Percentiles rank a stretch among this genome's conserved stretches.
Evolutionary conservation across 2,888 invertebrate species (phyloP).

Genomic region (Dendrolimus houi): DNA sequence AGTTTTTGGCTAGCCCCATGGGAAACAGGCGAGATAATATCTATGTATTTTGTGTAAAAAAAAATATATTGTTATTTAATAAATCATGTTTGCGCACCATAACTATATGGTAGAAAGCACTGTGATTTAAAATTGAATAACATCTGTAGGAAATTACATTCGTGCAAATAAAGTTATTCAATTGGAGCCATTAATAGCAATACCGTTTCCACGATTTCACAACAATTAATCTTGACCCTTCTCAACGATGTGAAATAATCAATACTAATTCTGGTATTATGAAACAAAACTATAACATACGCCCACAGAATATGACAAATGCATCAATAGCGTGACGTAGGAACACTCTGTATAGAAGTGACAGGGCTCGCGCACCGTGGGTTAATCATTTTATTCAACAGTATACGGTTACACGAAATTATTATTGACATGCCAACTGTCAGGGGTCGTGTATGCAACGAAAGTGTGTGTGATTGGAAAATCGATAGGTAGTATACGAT

Average conservation of each 20-base stretch:
- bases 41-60: too few species aligned
- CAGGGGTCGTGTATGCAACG: conserved; percentile 45
- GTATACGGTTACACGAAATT: conserved; percentile 64
- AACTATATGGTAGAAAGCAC: too few species aligned
- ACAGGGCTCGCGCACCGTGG: conserved; percentile 20
- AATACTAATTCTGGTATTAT: neutral
- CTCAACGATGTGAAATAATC: neutral
- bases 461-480: conserved; percentile 55
- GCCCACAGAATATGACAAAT: conserved; percentile 13
- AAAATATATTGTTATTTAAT: too few species aligned
- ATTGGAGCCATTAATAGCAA: neutral
- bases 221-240: neutral
- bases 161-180: too few species aligned
- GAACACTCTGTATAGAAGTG: conserved; percentile 18
- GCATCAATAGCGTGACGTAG: conserved; percentile 14
- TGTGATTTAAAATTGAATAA: too few species aligned
- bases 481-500: conserved; percentile 33
- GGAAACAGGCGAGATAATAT: too few species aligned
- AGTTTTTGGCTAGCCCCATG: too few species aligned
- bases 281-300: conserved; percentile 7
- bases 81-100: too few species aligned
- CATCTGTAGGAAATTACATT: too few species aligned
- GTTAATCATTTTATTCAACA: conserved; percentile 74
- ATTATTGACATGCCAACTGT: conserved; percentile 71
- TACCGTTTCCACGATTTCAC: neutral